These are phyloP conservation scores for Protosalanx chinensis DNA, from an alignment of 2,797 vertebrate species.

Conservation along the genomic window DNA sequence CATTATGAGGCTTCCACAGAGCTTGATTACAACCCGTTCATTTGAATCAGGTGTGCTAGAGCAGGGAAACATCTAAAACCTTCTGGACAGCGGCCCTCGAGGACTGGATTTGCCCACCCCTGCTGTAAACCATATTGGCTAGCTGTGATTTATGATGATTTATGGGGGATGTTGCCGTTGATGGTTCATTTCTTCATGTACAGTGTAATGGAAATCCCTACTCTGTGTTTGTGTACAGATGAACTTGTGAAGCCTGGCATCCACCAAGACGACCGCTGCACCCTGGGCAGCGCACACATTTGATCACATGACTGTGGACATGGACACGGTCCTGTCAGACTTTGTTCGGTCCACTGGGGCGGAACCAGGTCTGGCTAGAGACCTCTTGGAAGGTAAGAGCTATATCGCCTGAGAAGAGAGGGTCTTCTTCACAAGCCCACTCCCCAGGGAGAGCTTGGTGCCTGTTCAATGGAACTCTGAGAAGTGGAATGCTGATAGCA, in stretches of 20 bases:
- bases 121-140: conserved; percentile 9
- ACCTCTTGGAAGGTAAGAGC: conserved; percentile 96
- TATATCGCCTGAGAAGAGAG: neutral
- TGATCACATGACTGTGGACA: conserved; percentile 99
- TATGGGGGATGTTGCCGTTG: conserved; percentile 35
- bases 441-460: conserved; percentile 60
- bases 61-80: no score
- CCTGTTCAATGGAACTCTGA: conserved; percentile 69
- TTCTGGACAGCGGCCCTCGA: no score
- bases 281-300: conserved; percentile 87
- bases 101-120: no score
- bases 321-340: conserved; percentile 99
- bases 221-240: conserved; percentile 69
- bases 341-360: conserved; percentile 99
- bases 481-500: conserved; percentile 56
- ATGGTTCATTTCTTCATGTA: neutral
- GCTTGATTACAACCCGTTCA: no score
- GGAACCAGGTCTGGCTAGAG: conserved; percentile 99
- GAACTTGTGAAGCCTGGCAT: conserved; percentile 87
- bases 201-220: neutral
- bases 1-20: no score
- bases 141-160: conserved; percentile 6
- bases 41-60: no score
- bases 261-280: conserved; percentile 83
- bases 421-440: conserved; percentile 58